Evolutionary conservation across 2,797 vertebrate genomes (phyloP), one percentile per base, ranked within the genome.

Genomic region (Pterois miles): DNA sequence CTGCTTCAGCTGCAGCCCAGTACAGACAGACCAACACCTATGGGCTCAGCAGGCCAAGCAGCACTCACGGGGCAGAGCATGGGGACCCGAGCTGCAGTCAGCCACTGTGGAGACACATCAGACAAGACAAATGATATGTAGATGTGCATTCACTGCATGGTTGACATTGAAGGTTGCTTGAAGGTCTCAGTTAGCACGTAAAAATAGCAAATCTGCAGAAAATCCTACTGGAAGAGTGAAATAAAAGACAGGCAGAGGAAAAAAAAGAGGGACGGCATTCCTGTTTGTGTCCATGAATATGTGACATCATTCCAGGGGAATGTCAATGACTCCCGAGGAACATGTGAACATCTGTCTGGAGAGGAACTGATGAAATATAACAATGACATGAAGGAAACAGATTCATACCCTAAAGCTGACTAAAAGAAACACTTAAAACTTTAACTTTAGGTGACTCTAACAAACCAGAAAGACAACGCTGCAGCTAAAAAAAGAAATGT

Each of bases 1-100:
- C 65, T 56, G 78, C 66, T 89, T 94, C 90, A 94, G 90, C 87
- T 93, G 78, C 82, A 86, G 88, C 89, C 89, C 76, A 36, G 78
- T 13, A 68, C 66, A 65, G 72, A 87, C 43, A 33, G 69, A 68
- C 63, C 53, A 22, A 67, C 78, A 69, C 83, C 85, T 52, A 33
- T 7, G 40, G 89, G 86, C 87, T 87, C 86, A 78, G 76, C 56
- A 20, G 82, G 85, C 83, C 85, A 46, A 64, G 74, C 82, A 85
- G 88, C 33, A 18, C 73, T 65, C 70, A 56, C 67, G 16, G n/a
- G 85, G 77, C 66, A 71, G 86, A 78, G 78, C 92, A 93, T 92
- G 88, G 57, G 89, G 83, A 75, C 85, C 18, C 5, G 1, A 65
- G 74, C 48, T 72, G 73, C 63, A 68, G 75, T 27, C 70, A 25